Evolutionary conservation across 2,113 vertebrate species (phyloP), one percentile per base, ranked within the genome.

Genomic region (Lepus americanus): DNA sequence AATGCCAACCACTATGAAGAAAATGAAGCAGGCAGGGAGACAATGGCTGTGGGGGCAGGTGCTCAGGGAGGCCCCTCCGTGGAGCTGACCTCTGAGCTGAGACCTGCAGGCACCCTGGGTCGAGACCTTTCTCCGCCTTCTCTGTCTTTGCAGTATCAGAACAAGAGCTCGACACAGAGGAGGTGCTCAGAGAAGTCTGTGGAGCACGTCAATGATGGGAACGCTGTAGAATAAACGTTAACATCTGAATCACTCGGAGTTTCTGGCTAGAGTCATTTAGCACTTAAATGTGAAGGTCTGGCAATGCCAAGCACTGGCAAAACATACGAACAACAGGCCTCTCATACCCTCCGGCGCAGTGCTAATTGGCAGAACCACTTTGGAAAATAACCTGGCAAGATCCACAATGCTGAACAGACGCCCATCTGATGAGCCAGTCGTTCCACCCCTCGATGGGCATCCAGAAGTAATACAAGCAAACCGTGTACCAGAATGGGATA

Each of bases 191-290:
- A 73, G 11, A 51, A 44, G 13, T 22, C 61, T 55, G 36, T 19
- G 51, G 63, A n/a, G 22, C 36, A 77, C 39, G 55, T 61, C 49
- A 92, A 81, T 66, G 36, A 96, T 11, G 69, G 51, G 79, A 73
- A 84, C 61, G n/a, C 25, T 51, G 78, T 63, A 67, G 78, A 91
- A 87, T 23, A 49, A 33, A 61, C 7, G 4, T 36, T 64, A 81
- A 87, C 36, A 53, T 9, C 69, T n/a, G 69, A 69, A 85, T 89
- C 66, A 73, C 39, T 81, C 27, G 63, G 55, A 13, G 39, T 73
- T 81, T 96, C 64, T 85, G 20, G 12, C 70, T 82, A 83, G 90
- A 83, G 66, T 86, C 20, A 51, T 23, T 87, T 14, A 72, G 59
- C 33, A 51, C 29, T 94, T 64, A 72, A 17, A 89, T 66, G 8